Evolutionary conservation across 1,140 invertebrate genomes (phyloP).

Genomic region (Zaprionus inermis): DNA sequence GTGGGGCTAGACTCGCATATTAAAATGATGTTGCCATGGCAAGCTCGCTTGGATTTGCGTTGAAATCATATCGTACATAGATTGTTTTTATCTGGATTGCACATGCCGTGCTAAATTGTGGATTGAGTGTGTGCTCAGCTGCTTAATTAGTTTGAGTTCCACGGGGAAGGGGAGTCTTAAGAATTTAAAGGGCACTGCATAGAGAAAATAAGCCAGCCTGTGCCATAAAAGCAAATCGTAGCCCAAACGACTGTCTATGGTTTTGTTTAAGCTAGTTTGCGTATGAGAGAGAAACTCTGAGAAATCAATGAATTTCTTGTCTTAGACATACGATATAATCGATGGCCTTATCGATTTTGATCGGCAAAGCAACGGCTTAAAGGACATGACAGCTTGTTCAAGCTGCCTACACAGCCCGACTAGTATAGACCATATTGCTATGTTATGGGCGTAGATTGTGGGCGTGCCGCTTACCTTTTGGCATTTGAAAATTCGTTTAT

Average conservation of each 20-base stretch:
- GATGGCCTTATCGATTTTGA: too few species aligned
- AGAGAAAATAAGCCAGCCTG: too few species aligned
- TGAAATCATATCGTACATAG: not conserved
- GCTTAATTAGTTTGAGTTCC: not conserved
- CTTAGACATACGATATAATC: too few species aligned
- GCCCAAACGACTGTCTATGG: too few species aligned
- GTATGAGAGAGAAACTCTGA: too few species aligned
- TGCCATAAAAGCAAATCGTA: too few species aligned
- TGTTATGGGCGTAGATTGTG: not conserved
- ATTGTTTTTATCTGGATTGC: not conserved
- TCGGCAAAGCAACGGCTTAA: too few species aligned
- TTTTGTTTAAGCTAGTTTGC: too few species aligned
- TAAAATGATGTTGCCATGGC: not conserved
- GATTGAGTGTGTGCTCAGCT: not conserved
- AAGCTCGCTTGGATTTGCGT: not conserved
- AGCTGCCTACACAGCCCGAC: not conserved
- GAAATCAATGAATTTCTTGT: too few species aligned
- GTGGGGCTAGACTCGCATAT: not conserved
- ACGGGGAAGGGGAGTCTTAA: too few species aligned
- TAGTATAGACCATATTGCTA: not conserved
- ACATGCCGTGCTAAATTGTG: not conserved
- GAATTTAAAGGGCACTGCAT: not conserved
- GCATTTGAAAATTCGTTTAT: conserved; percentile 15
- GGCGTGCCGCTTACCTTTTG: not conserved
- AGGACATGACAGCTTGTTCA: not conserved